These are phyloP conservation scores for Cosmorhoe ocellata DNA, from an alignment of 2,888 invertebrate species.

Conservation along the genomic window DNA sequence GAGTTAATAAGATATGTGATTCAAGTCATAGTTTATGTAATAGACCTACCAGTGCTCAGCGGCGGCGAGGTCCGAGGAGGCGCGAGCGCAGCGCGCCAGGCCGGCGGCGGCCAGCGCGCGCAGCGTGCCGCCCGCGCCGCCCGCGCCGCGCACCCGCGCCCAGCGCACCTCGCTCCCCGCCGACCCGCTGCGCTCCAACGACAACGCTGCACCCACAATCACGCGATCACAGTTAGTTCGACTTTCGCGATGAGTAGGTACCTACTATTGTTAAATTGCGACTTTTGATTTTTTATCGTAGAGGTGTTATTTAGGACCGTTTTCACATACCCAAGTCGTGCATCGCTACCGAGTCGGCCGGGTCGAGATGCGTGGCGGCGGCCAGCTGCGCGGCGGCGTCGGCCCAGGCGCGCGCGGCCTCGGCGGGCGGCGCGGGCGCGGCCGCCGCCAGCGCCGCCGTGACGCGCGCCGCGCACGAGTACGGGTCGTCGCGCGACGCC, in stretches of 20 bases:
- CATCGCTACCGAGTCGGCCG: constrained; percentile 66
- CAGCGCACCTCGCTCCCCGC: constrained; percentile 56
- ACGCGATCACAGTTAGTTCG: too few species aligned
- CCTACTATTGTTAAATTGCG: too few species aligned
- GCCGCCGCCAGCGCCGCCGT: constrained; percentile 52
- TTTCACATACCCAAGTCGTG: constrained; percentile 57
- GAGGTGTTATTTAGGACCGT: too few species aligned
- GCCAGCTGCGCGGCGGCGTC: constrained; percentile 54
- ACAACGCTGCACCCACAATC: constrained; percentile 49
- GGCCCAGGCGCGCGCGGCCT: constrained; percentile 39
- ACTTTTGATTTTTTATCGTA: too few species aligned
- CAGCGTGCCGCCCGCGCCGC: constrained; percentile 60
- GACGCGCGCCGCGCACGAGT: constrained; percentile 70
- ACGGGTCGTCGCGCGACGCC: constrained; percentile 71
- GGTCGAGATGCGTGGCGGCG: constrained; percentile 72
- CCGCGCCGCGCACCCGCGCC: constrained; percentile 52
- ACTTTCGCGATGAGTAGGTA: too few species aligned
- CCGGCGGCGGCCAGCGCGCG: constrained; percentile 67
- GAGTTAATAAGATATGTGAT: too few species aligned
- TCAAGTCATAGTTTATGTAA: too few species aligned
- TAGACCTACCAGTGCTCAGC: constrained; percentile 70
- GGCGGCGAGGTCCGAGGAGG: constrained; percentile 44
- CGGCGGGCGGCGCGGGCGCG: constrained; percentile 22
- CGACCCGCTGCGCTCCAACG: constrained; percentile 52
- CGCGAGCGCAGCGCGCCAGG: constrained; percentile 55